A percentile compares a stretch with the other conserved stretches of the same genome.
Evolutionary conservation across 1,140 invertebrate species (phyloP).

Genomic region (Pachypsylla venusta): DNA sequence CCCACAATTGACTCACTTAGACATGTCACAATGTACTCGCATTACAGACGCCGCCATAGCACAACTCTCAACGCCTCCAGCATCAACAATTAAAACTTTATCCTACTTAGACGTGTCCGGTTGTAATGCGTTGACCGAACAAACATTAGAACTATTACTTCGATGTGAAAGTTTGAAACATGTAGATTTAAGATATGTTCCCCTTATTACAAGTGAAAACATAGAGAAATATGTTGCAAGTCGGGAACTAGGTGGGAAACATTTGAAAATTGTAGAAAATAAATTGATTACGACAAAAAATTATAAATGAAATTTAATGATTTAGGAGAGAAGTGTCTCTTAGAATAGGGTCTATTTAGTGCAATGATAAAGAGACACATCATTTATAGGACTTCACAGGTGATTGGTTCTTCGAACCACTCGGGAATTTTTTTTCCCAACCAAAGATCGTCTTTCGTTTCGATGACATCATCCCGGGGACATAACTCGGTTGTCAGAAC

Average conservation of each 20-base stretch:
- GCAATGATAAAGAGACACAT: no score
- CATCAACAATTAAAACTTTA: conserved; percentile 40
- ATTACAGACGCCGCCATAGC: conserved; percentile 79
- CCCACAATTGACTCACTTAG: conserved; percentile 51
- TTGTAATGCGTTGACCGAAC: conserved; percentile 66
- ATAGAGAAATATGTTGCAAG: conserved; percentile 60
- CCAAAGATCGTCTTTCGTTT: no score
- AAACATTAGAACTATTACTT: conserved; percentile 57
- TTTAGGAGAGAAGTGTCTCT: no score
- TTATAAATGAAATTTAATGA: conserved; percentile 17
- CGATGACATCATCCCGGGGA: no score
- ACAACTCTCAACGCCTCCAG: conserved; percentile 50
- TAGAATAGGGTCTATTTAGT: no score
- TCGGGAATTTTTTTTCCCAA: no score
- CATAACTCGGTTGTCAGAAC: no score
- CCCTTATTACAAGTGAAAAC: conserved; percentile 56
- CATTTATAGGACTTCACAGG: no score
- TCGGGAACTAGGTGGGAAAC: no score
- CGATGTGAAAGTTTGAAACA: conserved; percentile 45
- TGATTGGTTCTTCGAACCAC: no score
- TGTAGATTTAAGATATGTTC: conserved; percentile 57
- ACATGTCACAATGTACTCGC: conserved; percentile 70
- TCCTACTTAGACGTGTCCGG: conserved; percentile 57
- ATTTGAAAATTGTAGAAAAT: conserved; percentile 55
- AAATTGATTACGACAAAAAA: conserved; percentile 49